Base-by-base conservation (phyloP, 30 jellyfish, hydroid and myxozoan species). In the Aurelia sp. region DNA sequence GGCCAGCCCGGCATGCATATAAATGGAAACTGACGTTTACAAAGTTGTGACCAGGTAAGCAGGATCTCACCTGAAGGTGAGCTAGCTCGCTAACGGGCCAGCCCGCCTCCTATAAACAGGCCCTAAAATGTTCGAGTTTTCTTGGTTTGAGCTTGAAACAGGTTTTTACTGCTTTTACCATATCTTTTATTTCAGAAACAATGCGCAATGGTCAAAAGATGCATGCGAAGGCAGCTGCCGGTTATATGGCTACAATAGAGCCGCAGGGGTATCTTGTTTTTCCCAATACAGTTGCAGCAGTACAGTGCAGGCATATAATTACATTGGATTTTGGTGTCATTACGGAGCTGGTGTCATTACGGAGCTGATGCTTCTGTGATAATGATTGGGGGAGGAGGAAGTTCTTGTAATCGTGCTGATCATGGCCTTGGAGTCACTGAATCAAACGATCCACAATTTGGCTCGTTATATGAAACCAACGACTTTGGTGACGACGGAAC, bases 301-400 rank as follows among this genome's bases (percentile, higher is more conserved):
- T 19, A 35, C 66, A 52, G 13, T 81, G n/a, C 84, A 81, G 37
- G 4, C 85, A 19, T 17, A 60, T 22, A 52, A 53, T 7, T 11
- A 67, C 12, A 66, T 81, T 2, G 50, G 50, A 37, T 37, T 37
- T 37, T 37, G 50, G 50, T 37, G 50, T 37, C 50, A 37, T 37
- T 37, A 79, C 50, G 50, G 50, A 37, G 10, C 0, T 1, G 50
- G 9, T 37, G 50, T 3, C 9, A 1, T 3, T 37, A 73, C 50
- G 47, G 47, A 37, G 10, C 0, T 4, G 91, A 81, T 70, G 84
- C 71, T 11, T 50, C 91, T 9, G 91, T 81, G 27, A 67, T 81
- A 6, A 81, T 81, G 91, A 81, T 81, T 67, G 91, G 91, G 27
- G 91, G 91, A 4, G 91, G 91, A 4, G 91, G 91, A 3, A 66